Evolutionary conservation across 2,797 vertebrate species (phyloP), one percentile per base, ranked within the genome.

Genomic region (Silurus aristotelis): DNA sequence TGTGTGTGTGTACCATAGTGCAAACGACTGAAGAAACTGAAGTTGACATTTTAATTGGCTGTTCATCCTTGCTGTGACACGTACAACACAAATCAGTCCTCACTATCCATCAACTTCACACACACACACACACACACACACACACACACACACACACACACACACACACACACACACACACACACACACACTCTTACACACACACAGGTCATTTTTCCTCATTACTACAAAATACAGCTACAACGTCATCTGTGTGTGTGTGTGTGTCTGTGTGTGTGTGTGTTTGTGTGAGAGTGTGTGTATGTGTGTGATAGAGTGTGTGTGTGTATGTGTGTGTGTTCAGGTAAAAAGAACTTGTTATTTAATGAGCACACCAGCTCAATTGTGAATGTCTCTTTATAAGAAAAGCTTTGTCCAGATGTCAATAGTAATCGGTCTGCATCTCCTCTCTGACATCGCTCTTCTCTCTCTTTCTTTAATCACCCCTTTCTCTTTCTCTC

Each of bases 1-100:
- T 81, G 68, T 73, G 67, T 80, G 84, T 52, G 19, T 38, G 6
- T 38, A 20, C 31, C 43, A 13, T 46, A 38, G 67, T 80, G 43
- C 72, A 63, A 80, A 78, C 25, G 84, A 82, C 58, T 85, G 84
- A 85, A 85, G 60, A 85, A 85, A 66, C 70, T 75, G 46, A 81
- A 79, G 68, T 81, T 85, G 84, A 70, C 84, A 85, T 85, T 85
- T 85, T 85, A 85, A 85, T 85, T 85, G 79, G 84, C 84, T 85
- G 84, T 81, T 85, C 79, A 82, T 85, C 84, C 84, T 85, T 75
- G 68, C 61, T 13, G 64, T 85, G 84, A 85, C 84, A 82, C 12
- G 31, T 75, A 82, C 84, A 73, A 71, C 84, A 85, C 84, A 85
- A 82, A 81, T 75, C 84, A 85, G 60, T 82, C 71, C 84, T 85